Base-by-base conservation (phyloP, 2,113 vertebrate genomes). In the Oncorhynchus keta region DNA sequence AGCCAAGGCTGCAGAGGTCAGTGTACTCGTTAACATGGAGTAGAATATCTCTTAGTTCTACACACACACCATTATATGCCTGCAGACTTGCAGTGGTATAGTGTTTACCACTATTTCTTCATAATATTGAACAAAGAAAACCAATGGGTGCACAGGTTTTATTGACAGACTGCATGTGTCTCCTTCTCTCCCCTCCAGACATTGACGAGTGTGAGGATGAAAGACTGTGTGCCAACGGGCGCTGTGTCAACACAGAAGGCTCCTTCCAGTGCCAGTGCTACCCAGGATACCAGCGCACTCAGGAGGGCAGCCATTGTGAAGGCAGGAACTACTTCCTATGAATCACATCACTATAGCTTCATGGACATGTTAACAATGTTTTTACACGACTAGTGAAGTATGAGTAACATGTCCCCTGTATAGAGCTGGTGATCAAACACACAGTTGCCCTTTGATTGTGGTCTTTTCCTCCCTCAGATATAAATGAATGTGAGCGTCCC, bases 261-360 rank as follows among this genome's bases (percentile, higher is more conserved):
- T 96, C 95, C 24, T 97, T 97, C 85, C 92, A 94, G 70, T 97
- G 96, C 26, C 95, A 92, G 74, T 94, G 96, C 71, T 94, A 91
- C 73, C 84, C 90, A 0, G 96, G 96, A 68, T 96, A 94, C 88
- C 94, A 95, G 87, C 93, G 88, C 74, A 94, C 93, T 2, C 87
- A 80, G 59, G 83, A 87, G 72, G 88, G 88, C 65, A 89, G 88
- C 78, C 88, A 82, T n/a, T 72, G 70, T 72, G 70, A 72, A 72
- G 70, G 70, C 20, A 59, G 1, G 70, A 11, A 66, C 39, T 45
- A 45, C 39, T 3, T 70, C 59, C 3, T 35, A 35, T 22, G n/a
- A 18, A 55, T 55, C 51, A 55, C 51, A 45, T 45, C 14, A 45
- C 39, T 45, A 45, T 45, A 45, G 9, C 39, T 45, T 45, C 39